These are phyloP conservation scores for Myotis davidii DNA, from an alignment of 2,113 vertebrate genomes.

Conservation along the genomic window DNA sequence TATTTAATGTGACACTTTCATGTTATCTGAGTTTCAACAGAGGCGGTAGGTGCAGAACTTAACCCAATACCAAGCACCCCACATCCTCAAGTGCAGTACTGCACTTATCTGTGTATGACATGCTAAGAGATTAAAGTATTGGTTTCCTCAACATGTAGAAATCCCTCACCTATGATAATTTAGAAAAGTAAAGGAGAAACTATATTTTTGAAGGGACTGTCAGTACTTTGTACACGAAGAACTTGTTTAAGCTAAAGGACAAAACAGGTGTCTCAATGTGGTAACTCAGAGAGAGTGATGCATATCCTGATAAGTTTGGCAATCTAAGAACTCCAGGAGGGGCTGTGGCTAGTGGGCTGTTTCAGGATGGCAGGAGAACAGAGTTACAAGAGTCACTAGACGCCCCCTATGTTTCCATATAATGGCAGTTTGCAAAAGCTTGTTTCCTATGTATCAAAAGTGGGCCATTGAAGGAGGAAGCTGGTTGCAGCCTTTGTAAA, in stretches of 20 bases:
- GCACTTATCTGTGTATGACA: not conserved
- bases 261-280: not conserved
- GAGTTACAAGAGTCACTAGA: not conserved
- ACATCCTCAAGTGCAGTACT: not conserved
- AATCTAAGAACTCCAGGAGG: not conserved
- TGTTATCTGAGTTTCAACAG: not conserved
- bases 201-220: not conserved
- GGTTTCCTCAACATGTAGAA: not conserved
- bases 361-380: not conserved
- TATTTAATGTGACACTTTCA: not conserved
- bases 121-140: not conserved
- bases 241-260: not conserved
- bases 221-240: not conserved
- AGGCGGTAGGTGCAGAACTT: not conserved
- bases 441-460: not conserved
- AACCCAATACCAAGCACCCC: not conserved
- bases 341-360: not conserved
- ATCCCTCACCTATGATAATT: not conserved
- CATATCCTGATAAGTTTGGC: not conserved
- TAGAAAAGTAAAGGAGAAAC: not conserved
- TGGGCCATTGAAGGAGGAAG: not conserved
- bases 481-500: not conserved
- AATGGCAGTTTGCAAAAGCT: not conserved
- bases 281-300: not conserved
- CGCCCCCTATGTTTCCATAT: not conserved